phyloP scores from a whole-genome alignment of 2,797 vertebrate genomes.

The Distichodus sexfasciatus region DNA sequence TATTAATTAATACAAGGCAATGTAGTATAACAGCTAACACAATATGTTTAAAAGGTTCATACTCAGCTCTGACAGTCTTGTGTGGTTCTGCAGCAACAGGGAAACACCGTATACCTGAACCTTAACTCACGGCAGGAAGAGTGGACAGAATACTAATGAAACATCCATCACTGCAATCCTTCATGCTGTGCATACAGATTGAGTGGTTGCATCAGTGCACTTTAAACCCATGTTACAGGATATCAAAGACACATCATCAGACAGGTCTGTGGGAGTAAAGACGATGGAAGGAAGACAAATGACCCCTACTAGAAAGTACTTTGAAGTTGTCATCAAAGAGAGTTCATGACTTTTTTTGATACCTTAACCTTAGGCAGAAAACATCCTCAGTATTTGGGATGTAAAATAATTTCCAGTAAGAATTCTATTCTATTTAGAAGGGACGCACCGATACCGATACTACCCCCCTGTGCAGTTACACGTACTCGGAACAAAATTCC shows the following conservation, averaged over 20 bases:
- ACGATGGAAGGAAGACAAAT: conserved; percentile 24
- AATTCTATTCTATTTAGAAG: not conserved
- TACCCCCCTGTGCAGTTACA: not conserved
- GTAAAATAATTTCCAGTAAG: not conserved
- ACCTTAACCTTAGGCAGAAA: conserved; percentile 1
- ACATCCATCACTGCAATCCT: conserved; percentile 45
- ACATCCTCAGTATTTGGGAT: not conserved
- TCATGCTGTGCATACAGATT: conserved; percentile 51
- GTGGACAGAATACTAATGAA: conserved; percentile 51
- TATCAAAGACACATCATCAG: conserved; percentile 9
- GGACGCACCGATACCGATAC: too few relatives aligned
- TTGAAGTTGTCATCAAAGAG: conserved; percentile 21
- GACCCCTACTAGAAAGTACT: not conserved
- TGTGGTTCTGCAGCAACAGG: not conserved
- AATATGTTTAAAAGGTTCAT: too few relatives aligned
- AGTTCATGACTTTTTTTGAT: conserved; percentile 3
- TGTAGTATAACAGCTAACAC: too few relatives aligned
- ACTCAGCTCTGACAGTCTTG: not conserved
- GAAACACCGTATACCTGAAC: conserved; percentile 21
- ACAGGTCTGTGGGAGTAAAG: not conserved
- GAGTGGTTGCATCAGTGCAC: conserved; percentile 19
- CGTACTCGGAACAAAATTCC: too few relatives aligned
- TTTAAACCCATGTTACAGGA: conserved; percentile 26
- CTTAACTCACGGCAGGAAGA: conserved; percentile 11
- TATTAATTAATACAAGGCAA: not conserved